Base-by-base conservation (phyloP, 1,140 invertebrate genomes). In the Akabosia matsudoensis region DNA sequence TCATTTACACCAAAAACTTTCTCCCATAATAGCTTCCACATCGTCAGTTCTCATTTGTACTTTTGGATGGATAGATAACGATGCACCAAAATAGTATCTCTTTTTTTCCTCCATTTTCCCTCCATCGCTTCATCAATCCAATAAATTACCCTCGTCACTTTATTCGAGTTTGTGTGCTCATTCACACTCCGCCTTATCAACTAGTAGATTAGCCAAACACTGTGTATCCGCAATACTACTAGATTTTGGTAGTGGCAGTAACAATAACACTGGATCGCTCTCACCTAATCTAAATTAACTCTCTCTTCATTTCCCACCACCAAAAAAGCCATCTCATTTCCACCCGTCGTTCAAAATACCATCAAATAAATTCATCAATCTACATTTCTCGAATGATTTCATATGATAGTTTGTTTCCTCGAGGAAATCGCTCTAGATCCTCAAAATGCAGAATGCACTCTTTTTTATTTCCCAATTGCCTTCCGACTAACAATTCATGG, bases 231-330 rank as follows among this genome's bases (percentile, higher is more conserved):
- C 45, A n/a, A 13, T 51, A n/a, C 45, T 51, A 51, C n/a, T 22
- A 61, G 7, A 10, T 61, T 67, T 1, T 67, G 13, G 61, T 67
- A 30, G 7, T 67, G 61, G 61, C 54, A 61, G 24, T 61, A 61
- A 31, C 22, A 31, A 67, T 67, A 67, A 67, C 31, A 24, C 28
- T 67, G 61, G 61, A 67, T 67, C 61, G 24, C 70, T 77, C 76
- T 28, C 76, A 77, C 76, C 73, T 77, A 74, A 77, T 77, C 76
- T 77, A 77, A 77, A 77, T 77, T 77, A 77, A 77, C 76, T 77
- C 31, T 7, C 52, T 30, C 52, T 54, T 67, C 74, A 74, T 74
- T 72, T 31, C 61, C 61, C 61, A 61, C 37, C 37, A 45, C 37
- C 37, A 61, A 7, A 31, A 16, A 73, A 14, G 18, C 71, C 30